Evolutionary conservation across 2,888 invertebrate species (phyloP).

Genomic region (Argyresthia goedartella): DNA sequence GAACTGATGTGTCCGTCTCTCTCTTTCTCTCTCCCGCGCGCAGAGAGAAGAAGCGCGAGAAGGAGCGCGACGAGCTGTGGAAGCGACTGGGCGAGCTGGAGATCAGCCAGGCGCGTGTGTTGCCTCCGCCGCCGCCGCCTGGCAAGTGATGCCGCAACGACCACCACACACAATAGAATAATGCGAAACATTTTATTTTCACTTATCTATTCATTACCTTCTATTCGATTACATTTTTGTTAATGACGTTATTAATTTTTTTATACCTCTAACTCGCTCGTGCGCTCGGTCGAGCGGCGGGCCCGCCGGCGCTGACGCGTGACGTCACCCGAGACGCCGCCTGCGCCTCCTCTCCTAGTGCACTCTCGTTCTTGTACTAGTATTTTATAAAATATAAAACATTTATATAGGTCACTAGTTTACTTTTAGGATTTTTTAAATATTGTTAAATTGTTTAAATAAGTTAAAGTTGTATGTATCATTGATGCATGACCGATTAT

Average conservation of each 20-base stretch:
- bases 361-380: constrained; percentile 43
- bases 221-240: constrained; percentile 66
- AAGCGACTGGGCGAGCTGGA: constrained; percentile 93
- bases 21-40: too few relatives aligned
- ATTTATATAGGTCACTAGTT: constrained; percentile 57
- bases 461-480: constrained; percentile 66
- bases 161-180: constrained; percentile 37
- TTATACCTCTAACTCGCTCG: constrained; percentile 30
- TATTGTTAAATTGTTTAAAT: constrained; percentile 67
- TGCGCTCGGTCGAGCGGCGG: constrained; percentile 14
- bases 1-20: too few relatives aligned
- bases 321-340: constrained; percentile 11
- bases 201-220: constrained; percentile 62
- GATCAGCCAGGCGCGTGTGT: constrained; percentile 65
- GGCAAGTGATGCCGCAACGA: constrained; percentile 56
- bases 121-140: constrained; percentile 11
- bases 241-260: constrained; percentile 61
- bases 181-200: constrained; percentile 58
- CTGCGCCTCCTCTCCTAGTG: constrained; percentile 38
- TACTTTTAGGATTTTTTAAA: constrained; percentile 58
- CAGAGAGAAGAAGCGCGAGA: constrained; percentile 94
- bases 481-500: constrained; percentile 57
- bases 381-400: constrained; percentile 37
- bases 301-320: constrained; percentile 14
- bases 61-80: constrained; percentile 97